These are phyloP conservation scores for Cathartes aura DNA, from an alignment of 2,113 vertebrate genomes.

Conservation along the genomic window DNA sequence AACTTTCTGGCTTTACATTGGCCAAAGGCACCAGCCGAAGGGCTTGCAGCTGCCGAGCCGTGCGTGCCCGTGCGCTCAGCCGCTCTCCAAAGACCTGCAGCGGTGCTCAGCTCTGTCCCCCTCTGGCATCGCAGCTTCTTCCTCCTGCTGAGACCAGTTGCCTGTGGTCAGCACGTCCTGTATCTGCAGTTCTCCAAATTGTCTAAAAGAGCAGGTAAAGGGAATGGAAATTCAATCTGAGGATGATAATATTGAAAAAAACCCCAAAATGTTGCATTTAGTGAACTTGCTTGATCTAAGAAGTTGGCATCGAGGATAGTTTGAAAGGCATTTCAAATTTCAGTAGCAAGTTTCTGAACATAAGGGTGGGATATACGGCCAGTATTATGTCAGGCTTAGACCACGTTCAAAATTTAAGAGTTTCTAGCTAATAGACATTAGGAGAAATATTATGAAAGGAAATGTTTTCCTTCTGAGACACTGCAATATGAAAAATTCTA, in stretches of 20 bases:
- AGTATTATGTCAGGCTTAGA: neutral
- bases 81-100: neutral
- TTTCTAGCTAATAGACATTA: neutral
- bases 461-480: neutral
- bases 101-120: neutral
- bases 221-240: neutral
- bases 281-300: neutral
- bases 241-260: neutral
- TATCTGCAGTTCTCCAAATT: neutral
- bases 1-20: neutral
- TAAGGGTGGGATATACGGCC: neutral
- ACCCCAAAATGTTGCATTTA: neutral
- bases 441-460: neutral
- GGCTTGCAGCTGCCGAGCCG: accelerated
- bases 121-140: neutral
- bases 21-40: neutral
- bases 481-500: neutral
- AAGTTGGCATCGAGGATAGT: neutral
- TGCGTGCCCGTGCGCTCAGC: accelerated
- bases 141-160: neutral
- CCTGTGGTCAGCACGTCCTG: neutral
- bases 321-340: neutral
- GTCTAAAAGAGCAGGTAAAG: neutral
- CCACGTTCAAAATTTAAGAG: neutral
- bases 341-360: neutral